Percentiles rank a stretch among this genome's conserved stretches.
Conservation (phyloP, 1,140 invertebrate genomes). For the Meloidogyne floridensis region DNA sequence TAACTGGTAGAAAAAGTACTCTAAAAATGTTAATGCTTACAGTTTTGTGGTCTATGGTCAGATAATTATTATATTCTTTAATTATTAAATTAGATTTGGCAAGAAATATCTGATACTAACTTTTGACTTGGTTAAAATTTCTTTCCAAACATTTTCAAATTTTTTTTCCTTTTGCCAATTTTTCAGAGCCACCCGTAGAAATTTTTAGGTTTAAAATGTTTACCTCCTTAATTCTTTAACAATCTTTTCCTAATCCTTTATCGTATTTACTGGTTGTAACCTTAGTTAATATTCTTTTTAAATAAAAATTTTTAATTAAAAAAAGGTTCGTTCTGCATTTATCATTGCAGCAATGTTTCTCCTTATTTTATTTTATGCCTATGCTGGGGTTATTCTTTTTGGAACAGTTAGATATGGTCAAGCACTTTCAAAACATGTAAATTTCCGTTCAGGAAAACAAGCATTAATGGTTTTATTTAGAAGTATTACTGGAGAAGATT, state of each 20-base stretch:
- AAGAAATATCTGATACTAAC: too few species aligned
- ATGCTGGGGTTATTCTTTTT: slow-evolving; percentile 96
- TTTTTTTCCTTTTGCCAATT: too few species aligned
- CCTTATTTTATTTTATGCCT: slow-evolving; percentile 95
- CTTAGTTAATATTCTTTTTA: too few species aligned
- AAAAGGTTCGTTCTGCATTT: slow-evolving; percentile 98
- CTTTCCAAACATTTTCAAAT: too few species aligned
- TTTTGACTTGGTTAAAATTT: too few species aligned
- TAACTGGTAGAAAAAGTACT: slow-evolving; percentile 81
- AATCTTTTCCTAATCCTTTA: too few species aligned
- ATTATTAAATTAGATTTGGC: neutral
- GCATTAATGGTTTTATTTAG: slow-evolving; percentile 96
- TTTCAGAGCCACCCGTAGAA: too few species aligned
- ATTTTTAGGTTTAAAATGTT: too few species aligned
- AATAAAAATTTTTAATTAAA: slow-evolving; percentile 69
- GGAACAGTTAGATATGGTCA: slow-evolving; percentile 99
- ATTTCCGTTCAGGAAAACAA: slow-evolving; percentile 93
- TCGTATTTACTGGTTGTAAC: too few species aligned
- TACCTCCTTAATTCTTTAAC: too few species aligned
- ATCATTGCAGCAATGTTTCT: slow-evolving; percentile 99
- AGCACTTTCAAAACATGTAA: slow-evolving; percentile 90
- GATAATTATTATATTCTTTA: neutral
- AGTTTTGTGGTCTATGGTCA: slow-evolving; percentile 89
- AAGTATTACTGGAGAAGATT: slow-evolving; percentile 99
- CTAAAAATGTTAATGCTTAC: slow-evolving; percentile 99